Evolutionary conservation across 2,113 vertebrate genomes (phyloP), one percentile per base, ranked within the genome.

Genomic region (Oxygymnocypris stewartii): DNA sequence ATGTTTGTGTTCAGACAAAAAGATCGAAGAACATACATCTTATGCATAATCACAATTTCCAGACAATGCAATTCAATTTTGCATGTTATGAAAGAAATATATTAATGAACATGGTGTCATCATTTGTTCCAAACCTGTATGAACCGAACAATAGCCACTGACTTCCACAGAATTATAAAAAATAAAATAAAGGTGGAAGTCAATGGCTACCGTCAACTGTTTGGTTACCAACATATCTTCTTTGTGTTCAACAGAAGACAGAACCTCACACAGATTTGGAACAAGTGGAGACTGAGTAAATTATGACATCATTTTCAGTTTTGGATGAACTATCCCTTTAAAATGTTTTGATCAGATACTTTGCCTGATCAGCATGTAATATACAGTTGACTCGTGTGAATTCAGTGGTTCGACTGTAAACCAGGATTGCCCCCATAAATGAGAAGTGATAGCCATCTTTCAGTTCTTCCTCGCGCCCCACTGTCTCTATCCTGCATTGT

Each of bases 401-500:
- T 75, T 44, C 23, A 23, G 44, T 6, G 1, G 6, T 74, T 54
- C 6, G 13, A 84, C 47, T 54, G 82, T 84, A 40, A 84, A 73
- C 31, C 28, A 75, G 51, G 42, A 84, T 84, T 84, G 49, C 49
- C 49, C 69, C 20, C 49, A 74, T 84, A 84, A 84, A 84, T 37
- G 23, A 82, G 63, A 84, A 23, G 69, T 59, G 82, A 73, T 73
- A 37, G 57, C 28, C 82, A 40, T 59, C 82, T 84, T n/a, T 74
- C 23, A 74, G 3, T 84, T 74, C 23, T 84, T 20, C 49, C 20
- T 74, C 49, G 7, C 69, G 28, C 69, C 82, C 49, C 6, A 1
- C 25, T 59, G 82, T 84, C 82, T 84, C 20, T 25, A 6, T 42
- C 82, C 49, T 84, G 28, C 35, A 84, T 84, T 74, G 65, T 84